Percentiles rank a stretch among this genome's conserved stretches.
These are phyloP conservation scores for Condylura cristata DNA, from an alignment of 2,113 vertebrate species.

Conservation along the genomic window DNA sequence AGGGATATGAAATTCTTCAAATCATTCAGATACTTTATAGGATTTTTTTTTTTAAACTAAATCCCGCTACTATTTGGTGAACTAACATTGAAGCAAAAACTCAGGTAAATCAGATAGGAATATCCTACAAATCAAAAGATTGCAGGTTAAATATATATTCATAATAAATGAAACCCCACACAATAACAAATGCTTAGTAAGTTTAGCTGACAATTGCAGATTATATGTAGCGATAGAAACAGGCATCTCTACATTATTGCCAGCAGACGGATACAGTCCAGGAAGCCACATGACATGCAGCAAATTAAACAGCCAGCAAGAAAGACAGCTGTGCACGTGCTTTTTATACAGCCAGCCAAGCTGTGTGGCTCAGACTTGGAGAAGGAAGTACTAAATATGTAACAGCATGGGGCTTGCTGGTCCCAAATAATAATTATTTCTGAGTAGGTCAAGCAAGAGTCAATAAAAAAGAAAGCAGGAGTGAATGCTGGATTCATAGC, in stretches of 20 bases:
- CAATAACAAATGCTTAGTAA: neutral
- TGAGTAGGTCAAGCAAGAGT: slow-evolving; percentile 80
- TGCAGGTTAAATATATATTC: neutral
- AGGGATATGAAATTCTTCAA: neutral
- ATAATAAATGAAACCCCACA: neutral
- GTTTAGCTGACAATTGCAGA: slow-evolving; percentile 29
- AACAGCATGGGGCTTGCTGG: slow-evolving; percentile 68
- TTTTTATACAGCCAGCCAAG: slow-evolving; percentile 74
- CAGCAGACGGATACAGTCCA: slow-evolving; percentile 58
- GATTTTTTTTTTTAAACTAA: neutral
- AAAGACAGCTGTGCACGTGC: slow-evolving; percentile 33
- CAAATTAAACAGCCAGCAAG: slow-evolving; percentile 77
- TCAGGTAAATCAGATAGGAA: neutral
- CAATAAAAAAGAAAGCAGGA: slow-evolving; percentile 72
- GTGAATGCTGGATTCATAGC: slow-evolving; percentile 51
- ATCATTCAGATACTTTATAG: neutral
- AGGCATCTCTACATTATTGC: slow-evolving; percentile 35
- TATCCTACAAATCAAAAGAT: neutral
- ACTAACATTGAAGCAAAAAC: neutral
- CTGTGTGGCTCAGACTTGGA: slow-evolving; percentile 66
- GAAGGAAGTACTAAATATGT: slow-evolving; percentile 81
- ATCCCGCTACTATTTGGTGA: neutral
- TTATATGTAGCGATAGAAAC: neutral
- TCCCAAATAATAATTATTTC: slow-evolving; percentile 77
- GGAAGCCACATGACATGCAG: slow-evolving; percentile 61